A percentile compares a stretch with the other conserved stretches of the same genome.
phyloP scores from a whole-genome alignment of 2,888 invertebrate species.

The Amblyjoppa proteus region DNA sequence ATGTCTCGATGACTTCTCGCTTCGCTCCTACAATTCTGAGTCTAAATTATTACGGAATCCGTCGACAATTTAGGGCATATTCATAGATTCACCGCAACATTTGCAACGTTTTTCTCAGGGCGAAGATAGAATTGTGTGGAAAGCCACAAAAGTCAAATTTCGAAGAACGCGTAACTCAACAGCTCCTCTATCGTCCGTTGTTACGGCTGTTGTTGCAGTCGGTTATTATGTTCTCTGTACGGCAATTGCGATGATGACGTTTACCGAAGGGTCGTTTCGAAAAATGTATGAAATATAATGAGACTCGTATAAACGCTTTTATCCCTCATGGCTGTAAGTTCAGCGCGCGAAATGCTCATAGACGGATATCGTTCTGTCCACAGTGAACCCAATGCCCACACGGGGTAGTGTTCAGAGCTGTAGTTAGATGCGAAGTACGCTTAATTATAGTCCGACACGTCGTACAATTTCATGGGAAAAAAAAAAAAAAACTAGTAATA shows the following conservation, averaged over 20 bases:
- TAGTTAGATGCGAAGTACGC: constrained; percentile 25
- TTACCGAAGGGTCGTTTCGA: background rate
- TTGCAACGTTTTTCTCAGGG: background rate
- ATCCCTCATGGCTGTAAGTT: background rate
- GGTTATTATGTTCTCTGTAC: background rate
- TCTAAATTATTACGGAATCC: constrained; percentile 13
- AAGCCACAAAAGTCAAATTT: background rate
- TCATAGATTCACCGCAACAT: background rate
- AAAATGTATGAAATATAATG: background rate
- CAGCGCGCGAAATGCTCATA: background rate
- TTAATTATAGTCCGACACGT: constrained; percentile 48
- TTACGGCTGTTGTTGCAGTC: background rate
- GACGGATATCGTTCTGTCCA: background rate
- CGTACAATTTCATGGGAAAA: constrained; percentile 32
- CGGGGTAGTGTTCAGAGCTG: background rate
- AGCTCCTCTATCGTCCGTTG: background rate
- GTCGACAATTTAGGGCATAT: background rate
- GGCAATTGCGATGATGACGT: background rate
- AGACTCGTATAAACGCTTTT: background rate
- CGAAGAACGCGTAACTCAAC: background rate
- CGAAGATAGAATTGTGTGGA: background rate
- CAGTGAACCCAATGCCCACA: background rate
- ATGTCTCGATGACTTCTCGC: constrained; percentile 47
- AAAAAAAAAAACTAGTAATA: constrained; percentile 21
- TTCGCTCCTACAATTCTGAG: constrained; percentile 32